Conservation (phyloP, 2,888 invertebrate genomes). For the Tromatobia lineatoria region DNA sequence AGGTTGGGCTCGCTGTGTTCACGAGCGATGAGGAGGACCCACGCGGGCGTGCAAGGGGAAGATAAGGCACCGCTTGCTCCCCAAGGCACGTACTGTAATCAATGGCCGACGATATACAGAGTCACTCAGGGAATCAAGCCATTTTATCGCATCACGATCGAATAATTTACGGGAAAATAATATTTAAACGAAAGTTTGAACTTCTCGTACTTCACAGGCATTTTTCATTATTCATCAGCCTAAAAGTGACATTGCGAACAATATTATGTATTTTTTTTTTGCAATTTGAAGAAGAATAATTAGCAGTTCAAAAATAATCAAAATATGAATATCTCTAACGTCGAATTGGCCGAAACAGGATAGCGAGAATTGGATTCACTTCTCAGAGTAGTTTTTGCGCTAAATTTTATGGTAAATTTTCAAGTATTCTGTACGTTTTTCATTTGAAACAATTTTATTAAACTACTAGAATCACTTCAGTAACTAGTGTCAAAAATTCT, state of each 20-base stretch:
- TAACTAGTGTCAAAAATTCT: not conserved
- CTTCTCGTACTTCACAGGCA: not conserved
- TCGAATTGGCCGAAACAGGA: not conserved
- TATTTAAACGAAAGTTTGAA: not conserved
- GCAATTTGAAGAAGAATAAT: not conserved
- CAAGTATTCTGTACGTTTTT: not conserved
- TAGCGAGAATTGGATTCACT: not conserved
- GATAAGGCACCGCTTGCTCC: constrained; percentile 80
- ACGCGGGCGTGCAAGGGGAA: constrained; percentile 81
- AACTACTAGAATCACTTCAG: not conserved
- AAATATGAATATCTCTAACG: not conserved
- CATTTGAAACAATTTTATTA: not conserved
- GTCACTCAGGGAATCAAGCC: constrained; percentile 64
- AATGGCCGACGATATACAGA: constrained; percentile 78
- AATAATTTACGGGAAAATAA: constrained; percentile 8
- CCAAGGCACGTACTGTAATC: constrained; percentile 80
- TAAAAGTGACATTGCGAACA: not conserved
- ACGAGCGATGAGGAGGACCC: constrained; percentile 32
- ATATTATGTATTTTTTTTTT: not conserved
- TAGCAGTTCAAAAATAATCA: not conserved
- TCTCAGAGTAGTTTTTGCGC: not conserved
- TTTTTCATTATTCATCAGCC: not conserved
- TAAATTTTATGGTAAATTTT: not conserved
- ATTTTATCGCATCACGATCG: constrained; percentile 47
- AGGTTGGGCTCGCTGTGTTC: constrained; percentile 65